Conservation (phyloP, 2,797 vertebrate genomes). For the Avahi laniger region DNA sequence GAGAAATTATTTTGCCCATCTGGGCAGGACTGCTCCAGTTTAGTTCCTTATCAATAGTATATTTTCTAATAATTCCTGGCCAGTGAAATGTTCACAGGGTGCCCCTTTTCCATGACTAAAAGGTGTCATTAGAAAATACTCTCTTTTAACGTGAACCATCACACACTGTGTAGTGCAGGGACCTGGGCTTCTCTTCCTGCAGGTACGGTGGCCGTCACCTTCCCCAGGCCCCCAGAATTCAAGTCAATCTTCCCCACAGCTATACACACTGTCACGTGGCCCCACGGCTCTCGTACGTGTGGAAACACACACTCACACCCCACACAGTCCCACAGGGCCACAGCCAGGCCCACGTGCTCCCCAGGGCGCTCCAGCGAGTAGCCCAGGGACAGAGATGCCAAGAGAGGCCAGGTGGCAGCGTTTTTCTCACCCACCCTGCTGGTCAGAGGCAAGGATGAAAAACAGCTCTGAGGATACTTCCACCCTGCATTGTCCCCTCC, state of each 20-base stretch:
- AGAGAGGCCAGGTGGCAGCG: background rate
- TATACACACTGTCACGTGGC: background rate
- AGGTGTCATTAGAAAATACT: background rate
- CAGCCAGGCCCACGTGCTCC: accelerated
- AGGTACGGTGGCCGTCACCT: background rate
- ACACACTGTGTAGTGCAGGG: accelerated
- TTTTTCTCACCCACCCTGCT: background rate
- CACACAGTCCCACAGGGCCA: background rate
- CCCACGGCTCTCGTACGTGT: accelerated
- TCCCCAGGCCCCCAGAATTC: background rate
- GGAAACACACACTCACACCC: accelerated
- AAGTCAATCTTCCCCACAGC: background rate
- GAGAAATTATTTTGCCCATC: background rate
- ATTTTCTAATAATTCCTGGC: background rate
- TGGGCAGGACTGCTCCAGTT: background rate
- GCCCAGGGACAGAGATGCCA: background rate
- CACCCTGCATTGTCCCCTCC: background rate
- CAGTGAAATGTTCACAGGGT: background rate
- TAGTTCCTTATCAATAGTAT: background rate
- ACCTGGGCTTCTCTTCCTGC: background rate
- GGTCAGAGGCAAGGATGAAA: background rate
- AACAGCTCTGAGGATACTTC: background rate
- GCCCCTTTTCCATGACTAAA: background rate
- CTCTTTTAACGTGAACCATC: background rate
- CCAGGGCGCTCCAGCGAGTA: background rate